Evolutionary conservation across 2,113 vertebrate species (phyloP).

Genomic region (Aviceda subcristata): DNA sequence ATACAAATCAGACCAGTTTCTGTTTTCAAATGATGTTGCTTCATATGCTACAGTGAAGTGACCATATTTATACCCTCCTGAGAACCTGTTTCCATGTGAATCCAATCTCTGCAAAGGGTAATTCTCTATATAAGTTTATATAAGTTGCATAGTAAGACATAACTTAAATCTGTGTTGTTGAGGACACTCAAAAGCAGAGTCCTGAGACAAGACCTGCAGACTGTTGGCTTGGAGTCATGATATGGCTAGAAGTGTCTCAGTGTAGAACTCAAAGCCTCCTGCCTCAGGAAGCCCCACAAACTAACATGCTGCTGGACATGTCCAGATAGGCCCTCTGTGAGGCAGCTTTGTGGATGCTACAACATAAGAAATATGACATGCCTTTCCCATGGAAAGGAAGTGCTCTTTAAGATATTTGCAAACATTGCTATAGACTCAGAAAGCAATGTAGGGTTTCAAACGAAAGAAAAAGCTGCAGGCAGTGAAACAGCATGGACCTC

Average conservation of each 20-base stretch:
- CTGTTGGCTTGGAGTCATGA: neutral
- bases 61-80: neutral
- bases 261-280: neutral
- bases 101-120: neutral
- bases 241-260: neutral
- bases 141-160: neutral
- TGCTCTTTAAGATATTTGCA: neutral
- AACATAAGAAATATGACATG: neutral
- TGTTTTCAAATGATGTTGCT: neutral
- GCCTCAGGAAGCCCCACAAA: neutral
- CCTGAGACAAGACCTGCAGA: neutral
- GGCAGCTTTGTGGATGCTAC: neutral
- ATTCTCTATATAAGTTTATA: neutral
- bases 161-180: neutral
- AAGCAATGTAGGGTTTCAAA: neutral
- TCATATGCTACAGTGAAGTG: neutral
- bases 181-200: neutral
- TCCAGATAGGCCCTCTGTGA: neutral
- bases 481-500: neutral
- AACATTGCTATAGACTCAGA: neutral
- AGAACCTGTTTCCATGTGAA: neutral
- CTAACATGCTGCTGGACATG: neutral
- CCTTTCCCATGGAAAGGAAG: neutral
- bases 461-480: neutral
- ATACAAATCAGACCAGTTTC: neutral